These are phyloP conservation scores for Platycnemis pennipes DNA, from an alignment of 2,888 invertebrate genomes.

Conservation along the genomic window DNA sequence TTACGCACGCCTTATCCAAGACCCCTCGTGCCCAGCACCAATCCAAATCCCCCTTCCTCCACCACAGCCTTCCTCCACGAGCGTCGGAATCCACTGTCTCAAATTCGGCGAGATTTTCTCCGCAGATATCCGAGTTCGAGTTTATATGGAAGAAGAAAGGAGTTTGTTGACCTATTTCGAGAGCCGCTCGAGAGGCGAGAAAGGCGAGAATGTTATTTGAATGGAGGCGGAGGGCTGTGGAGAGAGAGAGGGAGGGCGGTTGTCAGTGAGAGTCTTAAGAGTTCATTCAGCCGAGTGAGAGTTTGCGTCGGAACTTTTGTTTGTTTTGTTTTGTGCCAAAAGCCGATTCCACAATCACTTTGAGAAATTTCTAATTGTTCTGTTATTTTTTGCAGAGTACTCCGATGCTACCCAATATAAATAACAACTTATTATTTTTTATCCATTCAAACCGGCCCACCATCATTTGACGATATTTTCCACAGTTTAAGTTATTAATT, in stretches of 20 bases:
- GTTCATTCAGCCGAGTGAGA: slow-evolving; percentile 16
- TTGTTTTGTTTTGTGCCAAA: not conserved
- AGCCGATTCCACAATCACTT: no score
- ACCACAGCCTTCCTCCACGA: not conserved
- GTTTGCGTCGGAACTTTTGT: not conserved
- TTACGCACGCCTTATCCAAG: not conserved
- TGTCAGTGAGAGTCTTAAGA: not conserved
- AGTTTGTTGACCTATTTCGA: slow-evolving; percentile 17
- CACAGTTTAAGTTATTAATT: no score
- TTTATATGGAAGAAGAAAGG: slow-evolving; percentile 6
- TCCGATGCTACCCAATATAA: no score
- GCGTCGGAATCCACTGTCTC: not conserved
- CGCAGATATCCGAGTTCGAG: not conserved
- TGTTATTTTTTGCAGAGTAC: no score
- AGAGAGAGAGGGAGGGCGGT: not conserved
- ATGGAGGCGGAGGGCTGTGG: no score
- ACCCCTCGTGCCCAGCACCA: not conserved
- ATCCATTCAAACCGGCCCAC: no score
- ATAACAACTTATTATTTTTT: no score
- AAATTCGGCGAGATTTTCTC: slow-evolving; percentile 6
- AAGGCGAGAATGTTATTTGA: slow-evolving; percentile 25
- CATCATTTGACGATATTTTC: no score
- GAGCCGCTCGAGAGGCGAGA: slow-evolving; percentile 11
- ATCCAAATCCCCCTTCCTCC: no score
- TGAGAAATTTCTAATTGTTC: no score